phyloP scores from a whole-genome alignment of 2,113 vertebrate genomes.

The Plestiodon gilberti region DNA sequence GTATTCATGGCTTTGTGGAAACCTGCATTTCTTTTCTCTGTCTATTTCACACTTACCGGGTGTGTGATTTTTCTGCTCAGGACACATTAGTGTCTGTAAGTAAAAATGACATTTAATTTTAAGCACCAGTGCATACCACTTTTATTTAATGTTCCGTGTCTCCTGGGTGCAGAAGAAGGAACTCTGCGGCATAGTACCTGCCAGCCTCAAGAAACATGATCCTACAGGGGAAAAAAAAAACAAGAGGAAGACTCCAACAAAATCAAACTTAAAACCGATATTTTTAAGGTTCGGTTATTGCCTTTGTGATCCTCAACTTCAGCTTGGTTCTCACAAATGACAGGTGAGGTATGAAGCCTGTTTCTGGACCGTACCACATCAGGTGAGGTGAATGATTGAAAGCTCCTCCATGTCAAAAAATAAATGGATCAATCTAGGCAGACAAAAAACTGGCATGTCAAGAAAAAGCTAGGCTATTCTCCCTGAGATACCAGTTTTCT shows the following conservation, averaged over 20 bases:
- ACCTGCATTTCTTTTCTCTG: slow-evolving; percentile 38
- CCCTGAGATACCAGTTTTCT: neutral
- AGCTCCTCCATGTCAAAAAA: neutral
- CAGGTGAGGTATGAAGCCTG: neutral
- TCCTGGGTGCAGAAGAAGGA: slow-evolving; percentile 38
- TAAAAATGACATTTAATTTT: slow-evolving; percentile 68
- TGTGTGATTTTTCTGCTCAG: slow-evolving; percentile 33
- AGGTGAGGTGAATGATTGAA: neutral
- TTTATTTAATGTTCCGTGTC: slow-evolving; percentile 46
- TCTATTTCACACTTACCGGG: slow-evolving; percentile 19
- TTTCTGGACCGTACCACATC: too few relatives aligned
- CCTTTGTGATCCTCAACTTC: neutral
- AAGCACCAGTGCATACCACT: slow-evolving; percentile 57
- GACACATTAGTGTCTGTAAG: slow-evolving; percentile 49
- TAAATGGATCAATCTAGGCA: neutral
- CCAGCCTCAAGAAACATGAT: neutral
- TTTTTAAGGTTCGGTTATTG: slow-evolving; percentile 22
- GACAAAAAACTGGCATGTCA: neutral
- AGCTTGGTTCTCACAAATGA: neutral
- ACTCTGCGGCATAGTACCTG: slow-evolving; percentile 18
- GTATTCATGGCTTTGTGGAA: neutral
- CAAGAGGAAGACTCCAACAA: slow-evolving; percentile 3
- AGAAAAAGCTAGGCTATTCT: neutral
- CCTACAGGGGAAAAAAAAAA: slow-evolving; percentile 13
- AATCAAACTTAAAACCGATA: neutral